These are phyloP conservation scores for Anoplius nigerrimus DNA, from an alignment of 2,888 invertebrate genomes.

Conservation along the genomic window DNA sequence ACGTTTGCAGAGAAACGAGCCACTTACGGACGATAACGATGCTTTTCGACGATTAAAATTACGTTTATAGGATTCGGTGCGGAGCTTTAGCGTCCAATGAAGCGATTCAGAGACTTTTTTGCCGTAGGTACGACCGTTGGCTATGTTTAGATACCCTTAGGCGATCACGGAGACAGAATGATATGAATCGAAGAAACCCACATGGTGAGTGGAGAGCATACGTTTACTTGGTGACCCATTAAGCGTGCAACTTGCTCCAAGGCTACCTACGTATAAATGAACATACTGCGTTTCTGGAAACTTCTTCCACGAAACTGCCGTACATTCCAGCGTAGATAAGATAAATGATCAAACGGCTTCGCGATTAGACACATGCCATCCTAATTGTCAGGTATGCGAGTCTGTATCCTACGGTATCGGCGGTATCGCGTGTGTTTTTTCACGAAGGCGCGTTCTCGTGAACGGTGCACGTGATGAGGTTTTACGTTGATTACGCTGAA, in stretches of 20 bases:
- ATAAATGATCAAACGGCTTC: constrained; percentile 18
- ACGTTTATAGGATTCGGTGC: too few relatives aligned
- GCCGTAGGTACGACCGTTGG: too few relatives aligned
- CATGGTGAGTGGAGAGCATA: constrained; percentile 18
- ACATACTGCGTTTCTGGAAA: constrained; percentile 20
- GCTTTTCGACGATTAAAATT: too few relatives aligned
- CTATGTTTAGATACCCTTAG: neutral
- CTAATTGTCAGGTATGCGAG: neutral
- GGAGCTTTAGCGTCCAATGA: too few relatives aligned
- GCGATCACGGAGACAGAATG: neutral
- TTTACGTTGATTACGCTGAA: too few relatives aligned
- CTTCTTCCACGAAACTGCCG: constrained; percentile 8
- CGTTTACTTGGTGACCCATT: constrained; percentile 31
- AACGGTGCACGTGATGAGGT: too few relatives aligned
- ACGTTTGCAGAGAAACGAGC: too few relatives aligned
- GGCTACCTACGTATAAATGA: constrained; percentile 18
- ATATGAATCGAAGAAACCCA: constrained; percentile 8
- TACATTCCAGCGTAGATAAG: constrained; percentile 17
- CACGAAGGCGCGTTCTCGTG: too few relatives aligned
- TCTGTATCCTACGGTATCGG: too few relatives aligned
- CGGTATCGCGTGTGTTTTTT: neutral
- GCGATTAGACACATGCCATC: constrained; percentile 5
- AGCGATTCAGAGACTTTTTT: too few relatives aligned
- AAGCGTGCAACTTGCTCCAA: constrained; percentile 28
- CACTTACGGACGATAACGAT: too few relatives aligned